phyloP scores from a whole-genome alignment of 2,797 vertebrate species.

The Tragopan temminckii region DNA sequence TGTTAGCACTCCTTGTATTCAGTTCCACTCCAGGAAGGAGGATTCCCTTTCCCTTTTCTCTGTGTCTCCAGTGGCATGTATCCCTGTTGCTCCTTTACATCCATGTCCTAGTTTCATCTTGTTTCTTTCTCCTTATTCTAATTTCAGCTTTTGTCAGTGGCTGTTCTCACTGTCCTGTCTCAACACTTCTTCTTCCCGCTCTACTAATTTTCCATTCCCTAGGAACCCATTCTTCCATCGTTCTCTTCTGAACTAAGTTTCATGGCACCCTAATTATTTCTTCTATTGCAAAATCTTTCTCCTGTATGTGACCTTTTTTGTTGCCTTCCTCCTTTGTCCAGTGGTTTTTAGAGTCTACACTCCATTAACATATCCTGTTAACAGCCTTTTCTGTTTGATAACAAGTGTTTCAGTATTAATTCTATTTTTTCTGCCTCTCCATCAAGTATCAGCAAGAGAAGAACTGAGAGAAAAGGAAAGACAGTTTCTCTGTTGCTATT shows the following conservation, averaged over 20 bases:
- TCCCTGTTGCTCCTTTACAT: neutral
- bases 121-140: neutral
- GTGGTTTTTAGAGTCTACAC: neutral
- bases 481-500: neutral
- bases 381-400: neutral
- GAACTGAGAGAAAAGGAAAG: neutral
- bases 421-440: neutral
- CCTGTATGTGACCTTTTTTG: neutral
- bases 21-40: neutral
- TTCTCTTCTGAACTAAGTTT: neutral
- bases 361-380: neutral
- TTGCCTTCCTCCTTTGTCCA: neutral
- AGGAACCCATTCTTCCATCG: neutral
- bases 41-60: neutral
- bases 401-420: neutral
- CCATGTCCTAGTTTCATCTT: neutral
- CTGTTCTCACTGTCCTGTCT: neutral
- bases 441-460: neutral
- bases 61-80: neutral
- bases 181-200: neutral
- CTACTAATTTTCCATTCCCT: neutral
- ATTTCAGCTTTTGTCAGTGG: neutral
- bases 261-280: neutral
- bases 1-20: neutral
- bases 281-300: neutral